Base-by-base conservation (phyloP, 2,888 invertebrate genomes). In the Synanthedon myopaeformis region DNA sequence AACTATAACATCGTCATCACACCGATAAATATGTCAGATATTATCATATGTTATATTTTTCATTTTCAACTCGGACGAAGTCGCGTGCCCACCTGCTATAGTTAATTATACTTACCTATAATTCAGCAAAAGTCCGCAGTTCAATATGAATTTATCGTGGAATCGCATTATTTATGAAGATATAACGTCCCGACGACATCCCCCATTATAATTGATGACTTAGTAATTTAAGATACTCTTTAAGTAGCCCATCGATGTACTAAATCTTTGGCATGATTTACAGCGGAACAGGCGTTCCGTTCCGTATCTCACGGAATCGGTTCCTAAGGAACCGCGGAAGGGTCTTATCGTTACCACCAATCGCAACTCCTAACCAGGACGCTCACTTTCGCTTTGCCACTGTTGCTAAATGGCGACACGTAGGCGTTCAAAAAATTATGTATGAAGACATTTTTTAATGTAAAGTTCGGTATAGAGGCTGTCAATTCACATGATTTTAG, bases 301-400 rank as follows among this genome's bases (percentile, higher is more conserved):
- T 56, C 51, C 42, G 54, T 56, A 56, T 56, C 56, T 19, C 28
- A 23, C n/a, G 51, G 53, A 49, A 51, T 42, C 56, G 54, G 42
- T 41, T 35, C 48, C 57, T 52, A 45, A 54, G 54, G 58, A 56
- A 64, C 66, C 70, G 68, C 69, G 74, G 78, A 74, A 73, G 70
- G 76, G 72, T 65, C 76, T 45, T 45, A 45, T 45, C 45, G 8
- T 14, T 45, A 6, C 14, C 11, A n/a, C 45, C 13, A 45, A 45
- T 45, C 45, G 45, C 45, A 45, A n/a, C 35, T 35, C 10, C 35
- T 35, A 35, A 35, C 35, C 35, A 35, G 35, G 35, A 35, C 35
- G 35, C 8, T 35, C 10, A 35, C 35, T 35, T 35, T 35, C 6
- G 2, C 10, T 35, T 35, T 35, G 35, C 35, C 35, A 35, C 35